Percentiles rank a stretch among this genome's conserved stretches.
phyloP scores from a whole-genome alignment of 2,113 vertebrate genomes.

The Oostethus manadensis region DNA sequence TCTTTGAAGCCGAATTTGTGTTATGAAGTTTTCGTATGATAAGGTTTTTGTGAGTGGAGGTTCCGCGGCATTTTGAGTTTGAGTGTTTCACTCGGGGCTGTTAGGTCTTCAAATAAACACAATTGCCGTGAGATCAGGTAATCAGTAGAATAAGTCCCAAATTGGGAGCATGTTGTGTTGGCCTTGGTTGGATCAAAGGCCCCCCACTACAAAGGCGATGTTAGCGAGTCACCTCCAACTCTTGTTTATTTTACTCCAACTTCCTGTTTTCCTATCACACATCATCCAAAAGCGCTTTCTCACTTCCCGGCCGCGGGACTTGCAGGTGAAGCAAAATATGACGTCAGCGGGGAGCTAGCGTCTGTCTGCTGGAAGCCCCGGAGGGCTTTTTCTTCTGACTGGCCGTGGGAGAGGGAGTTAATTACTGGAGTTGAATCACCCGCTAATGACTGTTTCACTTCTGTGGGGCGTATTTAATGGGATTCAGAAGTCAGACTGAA shows the following conservation, averaged over 20 bases:
- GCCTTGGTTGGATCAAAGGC: slow-evolving; percentile 47
- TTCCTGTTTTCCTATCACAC: slow-evolving; percentile 66
- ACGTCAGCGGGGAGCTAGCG: slow-evolving; percentile 50
- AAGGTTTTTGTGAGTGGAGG: too few relatives aligned
- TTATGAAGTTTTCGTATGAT: too few relatives aligned
- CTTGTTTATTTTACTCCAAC: slow-evolving; percentile 54
- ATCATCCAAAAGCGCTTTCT: slow-evolving; percentile 51
- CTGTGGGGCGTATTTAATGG: slow-evolving; percentile 55
- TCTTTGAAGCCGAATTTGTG: too few relatives aligned
- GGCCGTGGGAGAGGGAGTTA: slow-evolving; percentile 51
- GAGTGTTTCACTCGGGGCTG: too few relatives aligned
- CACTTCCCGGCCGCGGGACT: slow-evolving; percentile 62
- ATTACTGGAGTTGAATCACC: slow-evolving; percentile 59
- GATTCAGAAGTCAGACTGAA: slow-evolving; percentile 51
- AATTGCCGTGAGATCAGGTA: slow-evolving; percentile 8
- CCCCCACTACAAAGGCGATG: slow-evolving; percentile 34
- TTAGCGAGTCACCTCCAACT: slow-evolving; percentile 35
- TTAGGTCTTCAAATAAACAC: slow-evolving; percentile 18
- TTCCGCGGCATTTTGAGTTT: too few relatives aligned
- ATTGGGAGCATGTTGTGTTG: slow-evolving; percentile 30
- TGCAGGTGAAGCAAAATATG: slow-evolving; percentile 66
- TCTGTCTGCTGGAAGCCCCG: slow-evolving; percentile 40
- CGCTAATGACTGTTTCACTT: slow-evolving; percentile 59
- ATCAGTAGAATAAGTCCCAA: slow-evolving; percentile 25
- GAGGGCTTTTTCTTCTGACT: slow-evolving; percentile 30